These are phyloP conservation scores for Ennomos quercinarius DNA, from an alignment of 2,888 invertebrate species.

Conservation along the genomic window DNA sequence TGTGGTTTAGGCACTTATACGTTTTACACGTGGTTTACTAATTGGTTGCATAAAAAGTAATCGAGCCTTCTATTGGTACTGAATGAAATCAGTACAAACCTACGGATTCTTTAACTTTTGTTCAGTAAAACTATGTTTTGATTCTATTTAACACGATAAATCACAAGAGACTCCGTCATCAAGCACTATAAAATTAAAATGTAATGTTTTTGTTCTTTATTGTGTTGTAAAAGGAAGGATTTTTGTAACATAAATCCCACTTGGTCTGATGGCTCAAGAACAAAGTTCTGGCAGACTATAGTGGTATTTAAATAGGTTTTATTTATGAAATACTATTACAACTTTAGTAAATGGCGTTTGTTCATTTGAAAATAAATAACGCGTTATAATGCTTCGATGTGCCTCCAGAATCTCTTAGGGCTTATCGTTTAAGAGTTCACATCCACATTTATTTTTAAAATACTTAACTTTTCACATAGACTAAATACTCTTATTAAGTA, in stretches of 20 bases:
- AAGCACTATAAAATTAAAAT: conserved; percentile 42
- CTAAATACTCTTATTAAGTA: too few relatives aligned
- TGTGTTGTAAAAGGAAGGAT: background rate
- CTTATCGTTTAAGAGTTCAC: conserved; percentile 66
- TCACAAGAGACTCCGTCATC: conserved; percentile 53
- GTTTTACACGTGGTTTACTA: too few relatives aligned
- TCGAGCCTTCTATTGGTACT: too few relatives aligned
- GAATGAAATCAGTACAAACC: too few relatives aligned
- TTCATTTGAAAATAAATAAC: conserved; percentile 21
- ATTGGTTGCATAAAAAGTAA: too few relatives aligned
- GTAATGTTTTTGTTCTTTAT: conserved; percentile 5
- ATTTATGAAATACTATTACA: conserved; percentile 27
- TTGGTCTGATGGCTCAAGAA: conserved; percentile 82
- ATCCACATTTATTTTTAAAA: conserved; percentile 46
- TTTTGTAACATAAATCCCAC: conserved; percentile 63
- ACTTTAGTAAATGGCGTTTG: conserved; percentile 8
- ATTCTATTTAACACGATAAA: conserved; percentile 43
- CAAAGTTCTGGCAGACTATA: conserved; percentile 74
- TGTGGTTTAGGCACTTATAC: too few relatives aligned
- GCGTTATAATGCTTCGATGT: conserved; percentile 59
- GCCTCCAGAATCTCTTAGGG: conserved; percentile 70
- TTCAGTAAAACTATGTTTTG: too few relatives aligned
- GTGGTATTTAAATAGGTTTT: conserved; percentile 65
- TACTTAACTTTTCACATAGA: too few relatives aligned
- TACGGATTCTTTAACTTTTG: too few relatives aligned